These are phyloP conservation scores for Sycophila sp. DNA, from an alignment of 1,140 invertebrate species.

Conservation along the genomic window DNA sequence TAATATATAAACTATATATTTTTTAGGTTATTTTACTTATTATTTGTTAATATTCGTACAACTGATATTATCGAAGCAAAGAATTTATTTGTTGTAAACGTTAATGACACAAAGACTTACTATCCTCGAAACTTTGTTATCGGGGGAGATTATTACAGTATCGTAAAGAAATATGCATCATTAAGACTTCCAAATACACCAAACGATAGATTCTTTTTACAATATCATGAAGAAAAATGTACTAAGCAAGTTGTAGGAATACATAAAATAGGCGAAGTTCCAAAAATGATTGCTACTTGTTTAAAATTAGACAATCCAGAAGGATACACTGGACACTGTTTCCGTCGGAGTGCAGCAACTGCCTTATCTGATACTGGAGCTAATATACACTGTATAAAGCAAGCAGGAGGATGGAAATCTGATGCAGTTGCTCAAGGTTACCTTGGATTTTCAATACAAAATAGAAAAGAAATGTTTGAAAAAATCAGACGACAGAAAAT, in stretches of 20 bases:
- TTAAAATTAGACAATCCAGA: neutral
- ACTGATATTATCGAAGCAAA: neutral
- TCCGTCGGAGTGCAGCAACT: neutral
- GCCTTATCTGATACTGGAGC: neutral
- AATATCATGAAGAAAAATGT: neutral
- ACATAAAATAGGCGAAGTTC: neutral
- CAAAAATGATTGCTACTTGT: neutral
- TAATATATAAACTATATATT: neutral
- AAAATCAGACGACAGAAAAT: too few species aligned
- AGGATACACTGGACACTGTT: neutral
- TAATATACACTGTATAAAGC: neutral
- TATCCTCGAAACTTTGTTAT: neutral
- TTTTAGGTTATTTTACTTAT: neutral
- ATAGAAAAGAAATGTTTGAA: neutral
- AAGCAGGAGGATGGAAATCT: neutral
- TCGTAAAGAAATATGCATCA: neutral
- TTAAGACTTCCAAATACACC: neutral
- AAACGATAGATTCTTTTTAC: neutral
- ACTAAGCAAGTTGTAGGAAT: neutral
- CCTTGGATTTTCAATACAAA: neutral
- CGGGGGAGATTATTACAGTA: neutral
- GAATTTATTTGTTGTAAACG: neutral
- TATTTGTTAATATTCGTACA: too few species aligned
- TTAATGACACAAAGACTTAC: too few species aligned
- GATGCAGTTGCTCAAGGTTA: neutral